A percentile compares a stretch with the other conserved stretches of the same genome.
Conservation (phyloP, 2,113 vertebrate species). For the Pomatorhinus ruficollis region DNA sequence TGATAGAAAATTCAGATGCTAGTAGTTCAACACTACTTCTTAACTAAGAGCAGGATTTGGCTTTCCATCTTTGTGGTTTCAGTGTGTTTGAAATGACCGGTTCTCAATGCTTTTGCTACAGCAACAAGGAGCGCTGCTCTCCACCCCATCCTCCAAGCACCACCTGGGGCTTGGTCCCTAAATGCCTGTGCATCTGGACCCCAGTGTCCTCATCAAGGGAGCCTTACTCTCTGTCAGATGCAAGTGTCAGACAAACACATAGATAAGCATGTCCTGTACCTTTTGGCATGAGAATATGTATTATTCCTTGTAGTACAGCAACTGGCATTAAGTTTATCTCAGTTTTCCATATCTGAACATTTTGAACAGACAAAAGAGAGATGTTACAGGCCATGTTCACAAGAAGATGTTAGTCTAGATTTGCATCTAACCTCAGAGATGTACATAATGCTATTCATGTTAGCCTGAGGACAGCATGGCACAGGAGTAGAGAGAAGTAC, state of each 20-base stretch:
- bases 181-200: background rate
- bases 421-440: constrained; percentile 29
- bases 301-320: background rate
- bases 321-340: background rate
- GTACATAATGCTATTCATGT: constrained; percentile 39
- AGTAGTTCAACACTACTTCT: background rate
- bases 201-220: background rate
- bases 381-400: background rate
- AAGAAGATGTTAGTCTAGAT: constrained; percentile 13
- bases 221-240: background rate
- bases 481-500: background rate
- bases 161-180: background rate
- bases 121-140: background rate
- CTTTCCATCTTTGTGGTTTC: background rate
- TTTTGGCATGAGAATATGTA: background rate
- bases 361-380: background rate
- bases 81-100: background rate
- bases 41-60: background rate
- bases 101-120: background rate
- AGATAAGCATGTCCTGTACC: background rate
- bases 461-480: constrained; percentile 36
- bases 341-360: background rate
- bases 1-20: background rate
- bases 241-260: background rate
- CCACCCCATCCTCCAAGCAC: background rate